Conservation (phyloP, 2,888 invertebrate species). For the Chrysolina americana region DNA sequence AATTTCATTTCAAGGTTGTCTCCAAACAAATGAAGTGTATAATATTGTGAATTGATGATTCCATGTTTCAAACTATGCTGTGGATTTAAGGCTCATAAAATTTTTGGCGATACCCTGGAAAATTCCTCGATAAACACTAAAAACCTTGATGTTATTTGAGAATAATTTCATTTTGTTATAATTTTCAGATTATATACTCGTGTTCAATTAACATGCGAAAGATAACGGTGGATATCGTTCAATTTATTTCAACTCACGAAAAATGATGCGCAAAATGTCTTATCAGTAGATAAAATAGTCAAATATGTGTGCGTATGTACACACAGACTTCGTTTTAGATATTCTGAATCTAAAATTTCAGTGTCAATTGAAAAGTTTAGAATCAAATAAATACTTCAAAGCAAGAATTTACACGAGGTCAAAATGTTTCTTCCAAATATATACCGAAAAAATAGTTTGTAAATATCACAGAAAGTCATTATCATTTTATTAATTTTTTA, state of each 20-base stretch:
- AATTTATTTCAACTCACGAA: constrained; percentile 28
- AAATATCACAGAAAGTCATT: too few relatives aligned
- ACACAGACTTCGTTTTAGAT: not conserved
- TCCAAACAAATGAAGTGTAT: not conserved
- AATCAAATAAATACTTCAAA: too few relatives aligned
- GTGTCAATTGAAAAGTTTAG: too few relatives aligned
- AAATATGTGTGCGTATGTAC: not conserved
- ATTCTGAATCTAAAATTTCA: too few relatives aligned
- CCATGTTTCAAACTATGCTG: not conserved
- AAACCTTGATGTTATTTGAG: constrained; percentile 15
- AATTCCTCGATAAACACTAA: not conserved
- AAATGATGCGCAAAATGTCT: constrained; percentile 39
- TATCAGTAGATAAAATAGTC: constrained; percentile 37
- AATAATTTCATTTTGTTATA: constrained; percentile 4
- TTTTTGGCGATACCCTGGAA: not conserved
- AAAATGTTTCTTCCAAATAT: too few relatives aligned
- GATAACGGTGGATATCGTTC: constrained; percentile 8
- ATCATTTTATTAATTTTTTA: too few relatives aligned
- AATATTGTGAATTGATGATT: not conserved
- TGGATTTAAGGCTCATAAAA: not conserved
- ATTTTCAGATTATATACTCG: constrained; percentile 5
- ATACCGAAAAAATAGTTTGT: too few relatives aligned
- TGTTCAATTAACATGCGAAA: constrained; percentile 16
- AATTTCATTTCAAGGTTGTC: not conserved
- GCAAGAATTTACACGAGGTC: too few relatives aligned